Evolutionary conservation across 1,140 invertebrate species (phyloP), one percentile per base, ranked within the genome.

Genomic region (Bombus balteatus): DNA sequence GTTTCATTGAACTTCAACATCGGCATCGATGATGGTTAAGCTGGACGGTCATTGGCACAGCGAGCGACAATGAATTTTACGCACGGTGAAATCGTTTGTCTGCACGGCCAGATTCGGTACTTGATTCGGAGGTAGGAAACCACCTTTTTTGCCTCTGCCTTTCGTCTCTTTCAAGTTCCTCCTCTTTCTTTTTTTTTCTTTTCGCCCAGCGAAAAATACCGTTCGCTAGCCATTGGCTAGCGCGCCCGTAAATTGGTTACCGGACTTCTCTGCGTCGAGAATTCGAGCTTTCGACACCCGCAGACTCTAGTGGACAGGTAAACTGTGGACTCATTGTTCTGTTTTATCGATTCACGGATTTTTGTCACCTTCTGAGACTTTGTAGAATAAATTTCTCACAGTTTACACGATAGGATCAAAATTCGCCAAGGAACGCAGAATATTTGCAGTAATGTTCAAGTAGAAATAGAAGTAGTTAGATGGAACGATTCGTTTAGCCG

Each of bases 41-140:
- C 78, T 70, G 75, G 28, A 89, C 59, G 75, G 68, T 66, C 80
- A 73, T 86, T 62, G 70, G 81, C 32, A 83, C 62, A 81, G 22
- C 43, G 86, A 78, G 62, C 74, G 81, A 85, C 85, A 89, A 90
- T 87, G 88, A 89, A 90, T 90, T 89, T 90, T 90, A 90, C 84
- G 87, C 85, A 87, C 62, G 87, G 47, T 43, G 70, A 89, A 85
- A 39, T 72, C 66, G 34, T 34, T 68, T 34, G 66, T 68, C 66
- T 34, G 82, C 70, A 43, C 81, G 65, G 74, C 72, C 77, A 87
- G 87, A 87, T 83, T 90, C 87, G 71, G 76, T 81, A 86, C 84
- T 89, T 77, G 70, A 85, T 77, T 75, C 84, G 53, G 75, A 78
- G 87, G 85, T 81, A 89, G 89, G 65, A 71, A 39, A 59, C 74